A percentile compares a stretch with the other conserved stretches of the same genome.
Conservation (phyloP, 2,797 vertebrate species). For the Orestias chungarensis region DNA sequence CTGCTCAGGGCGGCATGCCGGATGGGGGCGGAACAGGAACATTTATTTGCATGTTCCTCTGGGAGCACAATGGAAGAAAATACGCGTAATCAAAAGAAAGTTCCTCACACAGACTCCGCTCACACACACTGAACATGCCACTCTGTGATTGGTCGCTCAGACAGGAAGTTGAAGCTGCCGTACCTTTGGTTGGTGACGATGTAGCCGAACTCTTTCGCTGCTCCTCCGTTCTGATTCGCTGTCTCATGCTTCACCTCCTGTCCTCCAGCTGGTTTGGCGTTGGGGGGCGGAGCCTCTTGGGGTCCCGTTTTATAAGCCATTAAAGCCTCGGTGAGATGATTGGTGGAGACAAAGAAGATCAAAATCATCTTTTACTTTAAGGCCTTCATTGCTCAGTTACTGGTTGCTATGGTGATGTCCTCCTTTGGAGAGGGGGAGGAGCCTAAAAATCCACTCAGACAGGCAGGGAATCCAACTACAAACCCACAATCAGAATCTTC, state of each 20-base stretch:
- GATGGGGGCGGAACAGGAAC: background rate
- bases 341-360: background rate
- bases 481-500: too few species aligned
- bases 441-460: too few species aligned
- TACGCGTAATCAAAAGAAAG: too few species aligned
- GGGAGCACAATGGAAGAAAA: too few species aligned
- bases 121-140: background rate
- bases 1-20: background rate
- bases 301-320: slow-evolving; percentile 51
- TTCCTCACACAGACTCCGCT: background rate
- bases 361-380: too few species aligned
- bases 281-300: slow-evolving; percentile 14
- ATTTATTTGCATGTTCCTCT: too few species aligned
- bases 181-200: slow-evolving; percentile 91
- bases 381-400: too few species aligned
- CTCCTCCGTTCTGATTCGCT: slow-evolving; percentile 6
- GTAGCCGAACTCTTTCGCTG: slow-evolving; percentile 82
- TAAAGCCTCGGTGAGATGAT: slow-evolving; percentile 68
- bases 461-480: too few species aligned
- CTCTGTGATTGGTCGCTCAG: slow-evolving; percentile 3
- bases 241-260: slow-evolving; percentile 7
- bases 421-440: too few species aligned
- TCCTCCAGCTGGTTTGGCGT: slow-evolving; percentile 10
- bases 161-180: slow-evolving; percentile 13
- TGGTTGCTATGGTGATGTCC: background rate